Conservation (phyloP, 2,113 vertebrate genomes). For the Ailurus styani region DNA sequence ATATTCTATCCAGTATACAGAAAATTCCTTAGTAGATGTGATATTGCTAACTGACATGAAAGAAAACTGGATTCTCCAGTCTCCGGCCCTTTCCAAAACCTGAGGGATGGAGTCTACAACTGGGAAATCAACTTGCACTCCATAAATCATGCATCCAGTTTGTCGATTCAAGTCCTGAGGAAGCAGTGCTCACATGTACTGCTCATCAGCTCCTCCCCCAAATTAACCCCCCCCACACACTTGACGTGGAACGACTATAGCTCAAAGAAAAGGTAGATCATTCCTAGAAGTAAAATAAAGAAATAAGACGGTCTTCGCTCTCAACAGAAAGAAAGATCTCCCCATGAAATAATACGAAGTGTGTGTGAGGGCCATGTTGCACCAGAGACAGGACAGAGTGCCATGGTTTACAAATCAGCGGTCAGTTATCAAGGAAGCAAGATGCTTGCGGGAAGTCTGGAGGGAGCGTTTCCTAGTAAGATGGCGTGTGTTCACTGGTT, state of each 20-base stretch:
- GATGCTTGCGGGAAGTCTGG: not conserved
- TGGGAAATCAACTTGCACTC: not conserved
- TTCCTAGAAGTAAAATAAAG: not conserved
- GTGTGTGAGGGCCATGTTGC: not conserved
- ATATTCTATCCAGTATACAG: not conserved
- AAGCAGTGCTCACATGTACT: not conserved
- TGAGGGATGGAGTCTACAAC: not conserved
- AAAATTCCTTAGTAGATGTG: not conserved
- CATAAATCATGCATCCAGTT: not conserved
- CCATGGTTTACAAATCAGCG: not conserved
- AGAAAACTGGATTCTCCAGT: conserved; percentile 7
- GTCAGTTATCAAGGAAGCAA: not conserved
- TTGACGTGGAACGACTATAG: not conserved
- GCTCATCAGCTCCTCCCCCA: not conserved
- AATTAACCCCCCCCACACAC: not conserved
- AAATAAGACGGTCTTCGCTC: not conserved
- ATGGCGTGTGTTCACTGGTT: not conserved
- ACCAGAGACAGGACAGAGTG: not conserved
- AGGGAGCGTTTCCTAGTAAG: not conserved
- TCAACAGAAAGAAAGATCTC: not conserved
- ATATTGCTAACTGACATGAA: not conserved
- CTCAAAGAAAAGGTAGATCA: not conserved
- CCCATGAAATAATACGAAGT: not conserved
- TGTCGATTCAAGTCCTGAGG: not conserved
- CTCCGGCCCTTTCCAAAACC: not conserved